Conservation (phyloP, 2,888 invertebrate species). For the Sminthurinus aureus region DNA sequence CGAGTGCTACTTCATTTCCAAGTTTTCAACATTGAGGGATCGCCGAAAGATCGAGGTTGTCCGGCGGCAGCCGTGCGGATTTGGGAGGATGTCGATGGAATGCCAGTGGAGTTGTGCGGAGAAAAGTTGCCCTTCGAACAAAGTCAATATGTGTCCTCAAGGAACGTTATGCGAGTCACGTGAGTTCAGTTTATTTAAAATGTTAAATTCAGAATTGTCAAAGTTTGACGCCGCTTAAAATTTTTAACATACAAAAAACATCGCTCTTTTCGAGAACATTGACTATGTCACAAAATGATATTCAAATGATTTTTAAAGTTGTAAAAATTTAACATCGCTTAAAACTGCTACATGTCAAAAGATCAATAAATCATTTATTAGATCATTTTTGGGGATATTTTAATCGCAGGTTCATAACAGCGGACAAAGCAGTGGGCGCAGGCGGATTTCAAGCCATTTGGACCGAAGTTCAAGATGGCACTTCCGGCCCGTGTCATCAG, state of each 20-base stretch:
- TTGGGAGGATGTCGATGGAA: constrained; percentile 82
- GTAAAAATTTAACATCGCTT: too few relatives aligned
- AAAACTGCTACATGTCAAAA: too few relatives aligned
- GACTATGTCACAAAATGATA: too few relatives aligned
- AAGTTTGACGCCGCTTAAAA: background rate
- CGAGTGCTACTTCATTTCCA: constrained; percentile 91
- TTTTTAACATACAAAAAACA: background rate
- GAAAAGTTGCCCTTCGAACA: constrained; percentile 78
- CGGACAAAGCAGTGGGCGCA: constrained; percentile 93
- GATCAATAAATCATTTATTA: background rate
- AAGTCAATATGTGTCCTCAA: constrained; percentile 86
- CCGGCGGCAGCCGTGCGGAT: constrained; percentile 89
- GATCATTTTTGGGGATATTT: background rate
- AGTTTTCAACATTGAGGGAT: constrained; percentile 92
- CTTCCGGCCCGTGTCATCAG: constrained; percentile 46
- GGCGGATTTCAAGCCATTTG: constrained; percentile 92
- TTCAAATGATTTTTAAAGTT: too few relatives aligned
- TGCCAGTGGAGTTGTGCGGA: constrained; percentile 89
- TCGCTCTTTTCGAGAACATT: background rate
- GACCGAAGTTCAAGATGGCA: constrained; percentile 80
- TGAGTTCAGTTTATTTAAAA: constrained; percentile 64
- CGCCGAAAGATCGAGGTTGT: constrained; percentile 86
- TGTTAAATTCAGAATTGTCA: background rate
- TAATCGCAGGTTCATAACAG: constrained; percentile 83
- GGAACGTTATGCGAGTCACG: constrained; percentile 87